Conservation (phyloP, 2,113 vertebrate species). For the Catharus minimus region DNA sequence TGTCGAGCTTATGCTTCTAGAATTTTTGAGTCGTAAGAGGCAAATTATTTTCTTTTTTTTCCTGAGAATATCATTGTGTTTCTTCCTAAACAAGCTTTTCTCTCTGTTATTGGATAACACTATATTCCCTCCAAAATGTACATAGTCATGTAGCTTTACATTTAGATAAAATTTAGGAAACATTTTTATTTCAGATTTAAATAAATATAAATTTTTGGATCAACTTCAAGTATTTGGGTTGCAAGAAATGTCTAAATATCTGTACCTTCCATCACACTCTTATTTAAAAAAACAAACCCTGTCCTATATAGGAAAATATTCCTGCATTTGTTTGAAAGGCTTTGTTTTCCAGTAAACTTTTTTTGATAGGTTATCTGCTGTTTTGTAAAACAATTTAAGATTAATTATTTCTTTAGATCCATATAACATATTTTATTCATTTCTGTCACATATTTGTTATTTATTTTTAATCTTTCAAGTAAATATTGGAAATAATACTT, state of each 20-base stretch:
- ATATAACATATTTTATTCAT: neutral
- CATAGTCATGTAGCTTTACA: neutral
- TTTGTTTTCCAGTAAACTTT: neutral
- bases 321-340: neutral
- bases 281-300: neutral
- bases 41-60: neutral
- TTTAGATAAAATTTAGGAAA: neutral
- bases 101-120: neutral
- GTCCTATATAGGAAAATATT: neutral
- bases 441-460: neutral
- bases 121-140: neutral
- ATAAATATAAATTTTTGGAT: neutral
- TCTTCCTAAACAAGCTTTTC: neutral
- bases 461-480: neutral
- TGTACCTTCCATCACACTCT: neutral
- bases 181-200: neutral
- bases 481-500: neutral
- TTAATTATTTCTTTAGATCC: neutral
- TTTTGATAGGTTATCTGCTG: neutral
- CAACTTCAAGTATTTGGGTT: neutral
- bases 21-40: neutral
- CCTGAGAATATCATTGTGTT: neutral
- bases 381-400: neutral
- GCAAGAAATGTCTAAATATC: neutral
- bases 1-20: neutral